Evolutionary conservation across 2,888 invertebrate species (phyloP), one percentile per base, ranked within the genome.

Genomic region (Macaria notata): DNA sequence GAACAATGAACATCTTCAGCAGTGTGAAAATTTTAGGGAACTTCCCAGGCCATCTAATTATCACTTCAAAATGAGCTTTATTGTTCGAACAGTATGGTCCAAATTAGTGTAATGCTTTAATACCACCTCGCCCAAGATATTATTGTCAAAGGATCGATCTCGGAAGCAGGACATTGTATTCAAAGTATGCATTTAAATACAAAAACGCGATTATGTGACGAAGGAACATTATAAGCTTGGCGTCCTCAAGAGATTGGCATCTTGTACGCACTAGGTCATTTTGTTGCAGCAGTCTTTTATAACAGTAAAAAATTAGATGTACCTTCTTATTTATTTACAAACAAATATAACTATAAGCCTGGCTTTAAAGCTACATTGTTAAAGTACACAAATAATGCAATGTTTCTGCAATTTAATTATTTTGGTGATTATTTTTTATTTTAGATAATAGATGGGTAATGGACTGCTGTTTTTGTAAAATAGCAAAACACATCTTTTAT

Each of bases 131-230:
- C 88, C 89, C 85, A 84, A 74, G 80, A 78, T 78, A 87, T 87
- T 83, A 81, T 75, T 67, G 76, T 74, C 69, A 64, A 64, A 65
- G 71, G 77, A 80, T 81, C 75, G 80, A 83, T 85, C 83, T 81
- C 83, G 68, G 90, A 86, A 86, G 90, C 88, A 63, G 67, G 66
- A 76, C 84, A 90, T 91, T 91, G 90, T 91, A 91, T 91, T 90
- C 88, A 91, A 91, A 91, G 74, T 76, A 70, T 69, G 76, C 79
- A 91, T 91, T 91, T 91, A 85, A 91, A 91, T 91, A 91, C 88
- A 90, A 90, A 85, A 83, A 81, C 83, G 82, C 88, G 89, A 90
- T 89, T 90, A 90, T 87, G 85, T 89, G 88, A 86, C 86, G 84
- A 86, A 79, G 81, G 76, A 69, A 69, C 75, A 71, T 53, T 73